Conservation (phyloP, 2,888 invertebrate genomes). For the Pinctada fucata region DNA sequence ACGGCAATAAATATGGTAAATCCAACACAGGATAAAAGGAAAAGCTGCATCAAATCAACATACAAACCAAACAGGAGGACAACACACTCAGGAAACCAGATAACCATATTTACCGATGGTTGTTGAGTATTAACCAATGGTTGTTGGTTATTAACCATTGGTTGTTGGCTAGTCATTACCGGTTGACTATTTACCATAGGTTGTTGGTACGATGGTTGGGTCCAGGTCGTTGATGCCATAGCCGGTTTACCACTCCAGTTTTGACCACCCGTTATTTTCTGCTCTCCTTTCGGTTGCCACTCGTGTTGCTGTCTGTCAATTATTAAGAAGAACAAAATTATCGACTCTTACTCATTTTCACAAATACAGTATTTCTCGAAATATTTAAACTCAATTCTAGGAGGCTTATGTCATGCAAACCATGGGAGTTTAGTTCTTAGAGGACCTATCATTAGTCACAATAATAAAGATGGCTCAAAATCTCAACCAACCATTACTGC, state of each 20-base stretch:
- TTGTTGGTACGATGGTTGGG: conserved; percentile 42
- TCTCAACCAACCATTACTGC: no score
- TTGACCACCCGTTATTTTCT: conserved; percentile 71
- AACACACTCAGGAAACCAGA: no score
- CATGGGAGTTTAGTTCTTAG: no score
- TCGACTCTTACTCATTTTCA: no score
- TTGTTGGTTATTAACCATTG: conserved; percentile 34
- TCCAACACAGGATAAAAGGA: no score
- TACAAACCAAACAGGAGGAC: neutral
- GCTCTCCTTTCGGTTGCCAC: conserved; percentile 73
- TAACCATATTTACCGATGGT: no score
- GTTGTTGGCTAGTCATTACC: conserved; percentile 39
- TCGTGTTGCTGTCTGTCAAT: conserved; percentile 69
- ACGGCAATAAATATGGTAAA: no score
- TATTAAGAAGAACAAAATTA: neutral
- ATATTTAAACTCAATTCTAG: no score
- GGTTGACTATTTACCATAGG: conserved; percentile 36
- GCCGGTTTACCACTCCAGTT: conserved; percentile 59
- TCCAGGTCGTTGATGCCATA: conserved; percentile 52
- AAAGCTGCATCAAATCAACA: neutral
- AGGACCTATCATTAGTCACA: no score
- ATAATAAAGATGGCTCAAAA: no score
- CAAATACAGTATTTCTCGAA: no score
- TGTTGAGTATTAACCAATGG: neutral
- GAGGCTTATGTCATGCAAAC: no score